Evolutionary conservation across 2,797 vertebrate species (phyloP), one percentile per base, ranked within the genome.

Genomic region (Girardinus metallicus): DNA sequence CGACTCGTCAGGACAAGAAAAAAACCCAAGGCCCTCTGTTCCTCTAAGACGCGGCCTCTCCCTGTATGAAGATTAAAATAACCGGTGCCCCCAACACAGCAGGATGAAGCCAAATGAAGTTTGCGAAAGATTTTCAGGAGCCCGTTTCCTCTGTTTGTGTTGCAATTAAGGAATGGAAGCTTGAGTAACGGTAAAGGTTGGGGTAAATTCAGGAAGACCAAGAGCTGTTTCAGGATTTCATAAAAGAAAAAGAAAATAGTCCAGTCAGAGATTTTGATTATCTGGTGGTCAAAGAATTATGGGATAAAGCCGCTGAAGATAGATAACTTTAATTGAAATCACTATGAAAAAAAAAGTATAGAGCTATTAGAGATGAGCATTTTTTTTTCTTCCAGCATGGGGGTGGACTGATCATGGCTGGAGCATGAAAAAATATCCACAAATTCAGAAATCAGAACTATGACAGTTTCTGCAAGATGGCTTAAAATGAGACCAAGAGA

Each of bases 131-230:
- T 60, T 80, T 75, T 71, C 49, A 57, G 79, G 64, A 75, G 55
- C 49, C 29, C 6, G 15, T 75, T 80, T 75, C 64, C 79, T 80
- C 49, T 47, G 74, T 80, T 80, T 80, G 64, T 46, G 55, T 44
- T 75, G 39, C 21, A 70, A 71, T 71, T 36, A 70, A 80, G 73
- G 44, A 55, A 74, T n/a, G 9, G 5, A 72, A 73, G 68, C 68
- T 29, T 29, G 68, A n/a, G 29, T 2, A 55, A 53, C 23, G 11
- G 53, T 36, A 34, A 29, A 60, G 77, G 43, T 62, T 57, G 34
- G 36, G 31, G 43, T 57, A 2, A 47, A 71, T n/a, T 49, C 31
- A 49, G 77, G 51, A 72, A n/a, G 26, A 53, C 9, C 16, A 55
- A 21, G 47, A 77, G 31, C 2, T 62, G 18, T 12, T 46, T 34